Evolutionary conservation across 30 jellyfish, hydroid and myxozoan species (phyloP), one percentile per base, ranked within the genome.

Genomic region (Cassiopea andromeda): DNA sequence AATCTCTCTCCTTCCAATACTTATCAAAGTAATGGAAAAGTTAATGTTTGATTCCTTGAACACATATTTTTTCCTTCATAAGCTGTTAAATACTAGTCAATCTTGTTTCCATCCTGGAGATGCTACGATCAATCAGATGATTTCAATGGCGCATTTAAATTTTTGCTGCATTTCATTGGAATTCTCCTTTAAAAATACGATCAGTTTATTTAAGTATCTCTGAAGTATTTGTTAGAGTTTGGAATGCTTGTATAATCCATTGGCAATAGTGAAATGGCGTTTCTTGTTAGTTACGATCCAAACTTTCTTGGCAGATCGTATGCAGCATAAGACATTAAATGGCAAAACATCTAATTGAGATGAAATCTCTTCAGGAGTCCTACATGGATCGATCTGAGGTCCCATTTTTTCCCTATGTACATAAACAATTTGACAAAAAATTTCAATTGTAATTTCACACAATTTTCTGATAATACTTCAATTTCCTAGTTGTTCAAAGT

Each of bases 81-180:
- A 45, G 19, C 48, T 73, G 17, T 64, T 73, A 18, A 27, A 73
- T 45, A 68, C 83, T 18, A 73, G 38, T 47, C 83, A 4, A 73
- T 73, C 83, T 38, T 68, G 83, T 7, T 68, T 68, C 15, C 77
- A n/a, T n/a, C 15, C 77, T 16, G 77, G 77, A 16, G 77, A 68
- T 68, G 6, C 77, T 2, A 68, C 77, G 7, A 68, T 68, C 47
- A 68, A 68, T 45, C 83, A 73, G 83, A 2, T 73, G 60, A 38
- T 73, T 17, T 73, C 83, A 73, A 45, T 73, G 5, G 83, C 38
- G 6, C 57, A 73, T 27, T n/a, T n/a, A n/a, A n/a, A n/a, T n/a
- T 73, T n/a, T 9, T 50, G 64, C 9, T 50, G 5, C 5, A 9
- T 50, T 50, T 14, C 6, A 17, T 14, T 68, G 45, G 7, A 43